Evolutionary conservation across 2,888 invertebrate genomes (phyloP).

Genomic region (Latrodectus hesperus): DNA sequence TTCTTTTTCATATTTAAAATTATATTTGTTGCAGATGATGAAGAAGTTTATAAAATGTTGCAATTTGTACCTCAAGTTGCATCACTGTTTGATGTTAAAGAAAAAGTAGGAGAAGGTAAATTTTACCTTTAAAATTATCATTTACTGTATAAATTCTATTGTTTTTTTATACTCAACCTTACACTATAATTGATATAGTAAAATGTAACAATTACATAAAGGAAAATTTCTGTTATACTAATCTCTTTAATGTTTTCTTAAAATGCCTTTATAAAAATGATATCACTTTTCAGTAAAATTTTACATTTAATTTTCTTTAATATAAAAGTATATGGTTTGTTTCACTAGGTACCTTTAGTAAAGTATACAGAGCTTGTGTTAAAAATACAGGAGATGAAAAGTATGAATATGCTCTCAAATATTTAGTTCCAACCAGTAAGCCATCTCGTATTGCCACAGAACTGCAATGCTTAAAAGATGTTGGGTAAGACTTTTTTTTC

Average conservation of each 20-base stretch:
- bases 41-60: slow-evolving; percentile 62
- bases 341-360: slow-evolving; percentile 85
- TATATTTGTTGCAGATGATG: slow-evolving; percentile 23
- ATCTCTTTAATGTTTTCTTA: too few relatives aligned
- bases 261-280: too few relatives aligned
- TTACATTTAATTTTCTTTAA: too few relatives aligned
- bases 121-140: neutral
- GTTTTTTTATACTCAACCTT: too few relatives aligned
- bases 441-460: slow-evolving; percentile 88
- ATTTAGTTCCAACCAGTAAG: slow-evolving; percentile 89
- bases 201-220: too few relatives aligned
- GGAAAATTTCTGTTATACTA: too few relatives aligned
- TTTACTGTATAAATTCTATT: neutral
- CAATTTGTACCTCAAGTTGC: slow-evolving; percentile 68
- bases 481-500: slow-evolving; percentile 73
- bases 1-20: neutral
- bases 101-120: slow-evolving; percentile 71
- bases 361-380: slow-evolving; percentile 86
- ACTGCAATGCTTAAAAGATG: slow-evolving; percentile 82
- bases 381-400: slow-evolving; percentile 74
- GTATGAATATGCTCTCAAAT: slow-evolving; percentile 85
- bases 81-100: slow-evolving; percentile 67
- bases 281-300: too few relatives aligned
- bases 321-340: too few relatives aligned
- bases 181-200: too few relatives aligned